phyloP scores from a whole-genome alignment of 2,113 vertebrate species.

The Delphinapterus leucas region DNA sequence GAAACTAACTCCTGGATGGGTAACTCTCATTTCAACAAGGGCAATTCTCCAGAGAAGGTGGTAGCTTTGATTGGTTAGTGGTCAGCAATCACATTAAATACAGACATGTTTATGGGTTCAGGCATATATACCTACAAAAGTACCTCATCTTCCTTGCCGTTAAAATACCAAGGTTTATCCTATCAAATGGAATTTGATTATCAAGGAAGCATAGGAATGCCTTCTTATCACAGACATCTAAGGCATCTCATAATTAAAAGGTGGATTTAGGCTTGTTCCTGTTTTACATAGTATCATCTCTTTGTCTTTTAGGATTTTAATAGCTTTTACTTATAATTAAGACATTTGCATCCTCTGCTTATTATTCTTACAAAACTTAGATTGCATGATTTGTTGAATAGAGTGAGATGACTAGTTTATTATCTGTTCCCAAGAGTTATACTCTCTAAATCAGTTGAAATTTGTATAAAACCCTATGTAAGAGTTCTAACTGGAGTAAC shows the following conservation, averaged over 20 bases:
- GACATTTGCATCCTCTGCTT: background rate
- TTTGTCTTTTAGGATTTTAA: background rate
- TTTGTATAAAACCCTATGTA: background rate
- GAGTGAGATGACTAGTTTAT: background rate
- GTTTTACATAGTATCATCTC: background rate
- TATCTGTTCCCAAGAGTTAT: background rate
- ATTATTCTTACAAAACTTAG: background rate
- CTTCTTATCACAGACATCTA: background rate
- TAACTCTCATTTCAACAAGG: background rate
- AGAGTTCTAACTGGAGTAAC: background rate
- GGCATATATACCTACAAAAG: background rate
- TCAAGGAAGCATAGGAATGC: background rate
- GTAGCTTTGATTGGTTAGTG: background rate
- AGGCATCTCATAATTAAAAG: background rate
- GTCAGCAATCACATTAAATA: background rate
- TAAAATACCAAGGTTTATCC: background rate
- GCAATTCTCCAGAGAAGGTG: background rate
- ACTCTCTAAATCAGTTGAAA: background rate
- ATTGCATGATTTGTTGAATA: background rate
- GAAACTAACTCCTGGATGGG: background rate
- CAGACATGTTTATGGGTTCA: background rate
- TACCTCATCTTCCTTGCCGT: background rate
- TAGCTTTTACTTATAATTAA: background rate
- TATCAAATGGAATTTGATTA: background rate
- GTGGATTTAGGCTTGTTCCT: background rate